Evolutionary conservation across 2,113 vertebrate species (phyloP).

Genomic region (Sporophila hypoxantha): DNA sequence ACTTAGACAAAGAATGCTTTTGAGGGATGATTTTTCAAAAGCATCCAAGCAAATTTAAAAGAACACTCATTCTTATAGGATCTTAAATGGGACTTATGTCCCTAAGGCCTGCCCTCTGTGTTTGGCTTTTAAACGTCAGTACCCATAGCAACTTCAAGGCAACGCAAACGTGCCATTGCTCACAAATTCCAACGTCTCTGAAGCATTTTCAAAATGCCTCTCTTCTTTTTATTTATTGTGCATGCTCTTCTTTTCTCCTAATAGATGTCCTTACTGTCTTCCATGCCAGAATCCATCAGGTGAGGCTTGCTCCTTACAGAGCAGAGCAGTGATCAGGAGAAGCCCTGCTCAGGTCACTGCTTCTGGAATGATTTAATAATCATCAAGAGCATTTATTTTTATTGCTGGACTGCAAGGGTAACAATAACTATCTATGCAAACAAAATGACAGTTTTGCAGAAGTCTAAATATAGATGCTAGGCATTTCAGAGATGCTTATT

Average conservation of each 20-base stretch:
- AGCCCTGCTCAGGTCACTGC: neutral
- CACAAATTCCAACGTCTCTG: conserved; percentile 12
- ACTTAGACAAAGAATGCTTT: conserved; percentile 4
- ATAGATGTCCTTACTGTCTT: neutral
- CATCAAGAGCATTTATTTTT: neutral
- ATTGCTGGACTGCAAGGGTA: neutral
- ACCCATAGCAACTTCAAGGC: conserved; percentile 44
- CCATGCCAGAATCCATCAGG: neutral
- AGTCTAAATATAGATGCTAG: neutral
- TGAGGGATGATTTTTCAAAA: conserved; percentile 1
- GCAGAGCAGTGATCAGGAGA: rapidly evolving
- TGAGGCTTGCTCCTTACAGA: neutral
- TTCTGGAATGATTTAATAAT: neutral
- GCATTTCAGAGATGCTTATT: neutral
- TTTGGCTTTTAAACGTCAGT: conserved; percentile 25
- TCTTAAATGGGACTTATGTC: conserved; percentile 10
- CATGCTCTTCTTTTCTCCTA: neutral
- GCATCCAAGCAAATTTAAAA: neutral
- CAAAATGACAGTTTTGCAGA: neutral
- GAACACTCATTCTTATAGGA: neutral
- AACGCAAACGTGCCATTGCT: neutral
- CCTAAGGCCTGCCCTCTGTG: neutral
- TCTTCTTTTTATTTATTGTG: neutral
- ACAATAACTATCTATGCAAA: neutral
- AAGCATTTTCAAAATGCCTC: neutral